Base-by-base conservation (phyloP, 1,140 invertebrate species). In the Euglossa dilemma region DNA sequence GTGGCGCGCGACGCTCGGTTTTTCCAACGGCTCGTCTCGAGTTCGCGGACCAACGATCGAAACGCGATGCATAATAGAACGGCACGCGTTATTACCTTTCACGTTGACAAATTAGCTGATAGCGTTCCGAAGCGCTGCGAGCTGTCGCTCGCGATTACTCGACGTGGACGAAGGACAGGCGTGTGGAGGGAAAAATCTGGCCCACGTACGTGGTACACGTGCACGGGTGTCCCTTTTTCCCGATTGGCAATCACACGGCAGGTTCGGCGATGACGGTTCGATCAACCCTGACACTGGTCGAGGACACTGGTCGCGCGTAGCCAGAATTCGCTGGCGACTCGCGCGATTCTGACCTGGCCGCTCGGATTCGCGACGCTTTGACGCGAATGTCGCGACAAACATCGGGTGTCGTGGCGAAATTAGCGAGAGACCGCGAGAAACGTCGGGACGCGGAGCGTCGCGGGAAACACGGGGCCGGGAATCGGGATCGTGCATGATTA, bases 371-470 rank as follows among this genome's bases (percentile, higher is more conserved):
- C 23, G 16, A 28, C 11, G 23, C 16, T 3, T 28, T 50, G 28
- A 36, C 6, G n/a, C 14, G 25, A 43, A 67, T 75, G 25, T 8
- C 43, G 36, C 50, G 71, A 75, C 57, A 61, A 76, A 81, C 80
- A 52, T 28, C 50, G 28, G 63, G 20, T 67, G 63, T 76, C 63
- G 36, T 50, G 20, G 63, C 16, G 61, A 66, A 81, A 81, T 81
- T 81, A 81, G 80, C 80, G 80, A 67, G 61, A 66, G 43, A 81
- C 47, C 45, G 80, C 72, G 80, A 81, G 52, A 81, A 75, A 76
- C 63, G 63, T 56, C 43, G 72, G 50, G 25, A 64, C 7, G 6
- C 11, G 54, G 43, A 61, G 43, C 23, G 12, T 23, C 25, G 11
- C 12, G 0, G 43, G 28, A n/a, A 20, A 16, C n/a, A 66, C 18